Base-by-base conservation (phyloP, 2,113 vertebrate species). In the Pagrus major region DNA sequence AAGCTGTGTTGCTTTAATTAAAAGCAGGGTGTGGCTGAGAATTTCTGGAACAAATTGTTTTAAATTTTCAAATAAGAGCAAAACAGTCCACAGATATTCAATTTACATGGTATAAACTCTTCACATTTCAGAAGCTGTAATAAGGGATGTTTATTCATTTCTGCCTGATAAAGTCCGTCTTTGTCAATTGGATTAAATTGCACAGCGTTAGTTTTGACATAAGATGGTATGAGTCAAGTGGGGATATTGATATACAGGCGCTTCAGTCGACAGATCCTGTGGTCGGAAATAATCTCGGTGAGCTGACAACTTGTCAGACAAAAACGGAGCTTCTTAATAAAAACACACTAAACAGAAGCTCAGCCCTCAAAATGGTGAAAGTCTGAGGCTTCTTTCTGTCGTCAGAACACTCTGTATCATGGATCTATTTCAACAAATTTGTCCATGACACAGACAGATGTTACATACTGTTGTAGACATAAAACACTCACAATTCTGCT, bases 231-330 rank as follows among this genome's bases (percentile, higher is more conserved):
- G 60, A 59, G 72, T 39, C 69, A 77, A 75, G 76, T 82, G 66
- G 71, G 78, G 76, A 70, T 74, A 56, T 67, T 71, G 58, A 81
- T 67, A 58, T 52, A 25, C 60, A 65, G 51, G 66, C 42, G 6
- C 41, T 51, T 70, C 21, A 11, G 46, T 69, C 37, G 49, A 65
- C 33, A 35, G 60, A 65, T 75, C 46, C 29, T 54, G 74, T n/a
- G 44, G 66, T 73, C 31, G 51, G 69, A 74, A 68, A 23, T 71
- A 67, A 71, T 61, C 80, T 76, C 63, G 47, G 11, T 33, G 63
- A 84, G 74, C 78, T 61, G 75, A 65, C 68, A 80, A 76, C 64
- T 68, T 76, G 68, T 66, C 71, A 76, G 74, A 68, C 31, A 37
- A 41, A 73, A 73, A 73, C 25, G 29, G 35, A 66, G 47, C 44